These are phyloP conservation scores for Neodiprion lecontei DNA, from an alignment of 1,140 invertebrate genomes.

Conservation along the genomic window DNA sequence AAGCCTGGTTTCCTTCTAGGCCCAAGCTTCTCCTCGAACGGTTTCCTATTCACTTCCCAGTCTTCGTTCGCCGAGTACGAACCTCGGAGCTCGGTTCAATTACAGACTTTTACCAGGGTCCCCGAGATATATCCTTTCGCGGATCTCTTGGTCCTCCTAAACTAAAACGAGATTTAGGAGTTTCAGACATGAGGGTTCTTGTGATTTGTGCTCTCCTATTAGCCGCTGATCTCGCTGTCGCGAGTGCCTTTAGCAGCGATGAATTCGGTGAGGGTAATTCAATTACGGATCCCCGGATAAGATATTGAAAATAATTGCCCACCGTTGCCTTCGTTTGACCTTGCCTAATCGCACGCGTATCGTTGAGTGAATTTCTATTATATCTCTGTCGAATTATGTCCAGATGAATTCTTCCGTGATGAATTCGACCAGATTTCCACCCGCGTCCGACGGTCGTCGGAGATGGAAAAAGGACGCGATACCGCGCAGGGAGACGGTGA, in stretches of 20 bases:
- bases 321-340: no score
- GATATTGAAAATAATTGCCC: no score
- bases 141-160: no score
- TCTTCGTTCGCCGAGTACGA: background rate
- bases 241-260: background rate
- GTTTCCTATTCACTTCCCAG: slow-evolving; percentile 7
- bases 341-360: no score
- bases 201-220: background rate
- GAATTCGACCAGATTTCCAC: background rate
- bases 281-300: no score
- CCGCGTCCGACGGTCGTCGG: background rate
- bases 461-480: background rate
- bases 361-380: no score
- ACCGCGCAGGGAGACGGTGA: background rate
- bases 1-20: background rate
- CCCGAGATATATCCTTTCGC: no score
- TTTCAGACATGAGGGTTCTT: background rate
- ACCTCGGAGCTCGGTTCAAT: no score
- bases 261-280: background rate
- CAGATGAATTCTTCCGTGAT: slow-evolving; percentile 1
- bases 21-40: background rate
- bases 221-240: background rate
- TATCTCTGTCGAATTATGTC: background rate
- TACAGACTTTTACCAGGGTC: no score
- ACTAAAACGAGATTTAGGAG: background rate